These are phyloP conservation scores for Drosophila trichaetosa DNA, from an alignment of 2,888 invertebrate species.

Conservation along the genomic window DNA sequence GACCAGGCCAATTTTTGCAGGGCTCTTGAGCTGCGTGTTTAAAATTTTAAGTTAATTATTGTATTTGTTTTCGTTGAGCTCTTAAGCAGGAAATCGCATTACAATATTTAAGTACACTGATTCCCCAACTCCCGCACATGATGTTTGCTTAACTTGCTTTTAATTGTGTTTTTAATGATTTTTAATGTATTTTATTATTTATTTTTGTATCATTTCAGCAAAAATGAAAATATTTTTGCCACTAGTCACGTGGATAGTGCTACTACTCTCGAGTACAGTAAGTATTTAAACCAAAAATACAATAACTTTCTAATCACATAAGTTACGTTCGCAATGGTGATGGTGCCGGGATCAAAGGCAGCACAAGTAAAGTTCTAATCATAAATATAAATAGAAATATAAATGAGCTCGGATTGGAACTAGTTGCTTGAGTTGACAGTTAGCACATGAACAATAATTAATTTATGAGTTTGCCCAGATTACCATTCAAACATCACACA, in stretches of 20 bases:
- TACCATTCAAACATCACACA: slow-evolving; percentile 28
- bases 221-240: slow-evolving; percentile 97
- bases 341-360: slow-evolving; percentile 35
- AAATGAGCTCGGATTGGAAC: slow-evolving; percentile 26
- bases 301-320: slow-evolving; percentile 3
- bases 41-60: slow-evolving; percentile 76
- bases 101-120: slow-evolving; percentile 42
- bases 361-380: slow-evolving; percentile 9
- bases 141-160: slow-evolving; percentile 52
- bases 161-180: slow-evolving; percentile 57
- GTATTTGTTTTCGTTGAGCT: slow-evolving; percentile 50
- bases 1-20: slow-evolving; percentile 70
- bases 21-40: slow-evolving; percentile 60
- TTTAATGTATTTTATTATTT: slow-evolving; percentile 58
- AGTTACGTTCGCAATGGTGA: slow-evolving; percentile 1
- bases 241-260: slow-evolving; percentile 95
- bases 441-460: slow-evolving; percentile 68
- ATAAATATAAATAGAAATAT: slow-evolving; percentile 34
- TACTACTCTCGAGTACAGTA: slow-evolving; percentile 92
- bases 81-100: slow-evolving; percentile 71
- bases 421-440: slow-evolving; percentile 37
- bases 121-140: slow-evolving; percentile 11
- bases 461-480: slow-evolving; percentile 63
- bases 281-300: slow-evolving; percentile 85
- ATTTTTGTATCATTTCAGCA: slow-evolving; percentile 89